phyloP scores from a whole-genome alignment of 2,113 vertebrate genomes.

The Pseudopodoces humilis region DNA sequence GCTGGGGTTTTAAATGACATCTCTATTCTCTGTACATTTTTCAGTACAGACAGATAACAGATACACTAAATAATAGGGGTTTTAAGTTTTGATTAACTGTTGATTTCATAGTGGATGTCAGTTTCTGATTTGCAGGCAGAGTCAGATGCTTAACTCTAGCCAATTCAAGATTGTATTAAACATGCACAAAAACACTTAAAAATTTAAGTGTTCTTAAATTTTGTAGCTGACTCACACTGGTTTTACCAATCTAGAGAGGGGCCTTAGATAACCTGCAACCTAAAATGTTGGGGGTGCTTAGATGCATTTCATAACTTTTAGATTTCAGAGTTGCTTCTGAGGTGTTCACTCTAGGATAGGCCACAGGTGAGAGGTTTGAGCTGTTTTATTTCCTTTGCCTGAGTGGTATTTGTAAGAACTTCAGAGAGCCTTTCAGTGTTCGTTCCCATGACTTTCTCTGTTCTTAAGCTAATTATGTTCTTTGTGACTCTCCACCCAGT shows the following conservation, averaged over 20 bases:
- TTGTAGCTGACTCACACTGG: background rate
- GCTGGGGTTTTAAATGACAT: background rate
- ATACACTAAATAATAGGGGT: background rate
- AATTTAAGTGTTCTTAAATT: background rate
- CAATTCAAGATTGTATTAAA: background rate
- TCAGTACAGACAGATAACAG: too few relatives aligned
- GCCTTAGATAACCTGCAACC: background rate
- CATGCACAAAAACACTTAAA: background rate
- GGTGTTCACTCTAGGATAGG: background rate
- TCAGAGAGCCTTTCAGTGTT: background rate
- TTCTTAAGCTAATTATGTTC: background rate
- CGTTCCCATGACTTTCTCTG: background rate
- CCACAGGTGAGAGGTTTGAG: background rate
- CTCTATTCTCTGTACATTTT: background rate
- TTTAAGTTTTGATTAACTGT: background rate
- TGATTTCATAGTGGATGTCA: background rate
- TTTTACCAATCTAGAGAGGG: background rate
- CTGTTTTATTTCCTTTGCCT: background rate
- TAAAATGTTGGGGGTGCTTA: background rate
- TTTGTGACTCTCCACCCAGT: background rate
- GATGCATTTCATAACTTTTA: background rate
- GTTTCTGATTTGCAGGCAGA: background rate
- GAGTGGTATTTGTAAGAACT: background rate
- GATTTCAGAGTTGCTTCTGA: background rate
- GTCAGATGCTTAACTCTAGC: background rate